Evolutionary conservation across 23 tunicate genomes (phyloP), one percentile per base, ranked within the genome.

Genomic region (Halocynthia roretzi): DNA sequence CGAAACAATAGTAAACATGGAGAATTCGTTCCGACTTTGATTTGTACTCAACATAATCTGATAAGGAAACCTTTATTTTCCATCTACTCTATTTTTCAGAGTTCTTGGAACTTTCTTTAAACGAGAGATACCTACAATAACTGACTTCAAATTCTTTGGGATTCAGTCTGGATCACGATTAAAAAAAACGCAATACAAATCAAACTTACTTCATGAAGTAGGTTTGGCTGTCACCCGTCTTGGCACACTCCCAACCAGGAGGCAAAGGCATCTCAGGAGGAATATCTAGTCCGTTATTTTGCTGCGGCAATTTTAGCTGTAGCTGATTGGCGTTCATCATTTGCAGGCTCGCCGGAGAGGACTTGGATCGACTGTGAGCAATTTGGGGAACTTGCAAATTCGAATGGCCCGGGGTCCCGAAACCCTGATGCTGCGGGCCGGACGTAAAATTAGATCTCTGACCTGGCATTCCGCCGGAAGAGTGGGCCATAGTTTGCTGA

Each of bases 231-330:
- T 90, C 97, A 15, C 78, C 19, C 20, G 97, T 90, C 57, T 77
- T 90, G 8, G 97, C 90, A 12, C 61, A 86, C 12, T 85, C 72
- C 97, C 97, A 90, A 6, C 97, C 97, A 62, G 73, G 77, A 12
- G 97, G 97, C 9, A 90, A 54, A 44, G 97, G 97, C 97, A 90
- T 90, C 54, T 90, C 87, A 10, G 83, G 83, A 2, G 97, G 97
- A 22, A 90, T 81, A 67, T 90, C 97, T 12, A 54, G 6, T 7
- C 23, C 22, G 31, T 74, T 74, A 52, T 53, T 52, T 10, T 40
- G 70, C 56, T 74, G 78, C 50, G 82, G 81, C 7, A 83, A 71
- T 72, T 90, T 90, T 58, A 90, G 78, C 56, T 83, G 84, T 10
- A 88, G 81, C 44, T 31, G 44, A 21, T 67, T 71, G 52, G 87